phyloP scores from a whole-genome alignment of 2,888 invertebrate genomes.

The Noctuana brunneofusca region DNA sequence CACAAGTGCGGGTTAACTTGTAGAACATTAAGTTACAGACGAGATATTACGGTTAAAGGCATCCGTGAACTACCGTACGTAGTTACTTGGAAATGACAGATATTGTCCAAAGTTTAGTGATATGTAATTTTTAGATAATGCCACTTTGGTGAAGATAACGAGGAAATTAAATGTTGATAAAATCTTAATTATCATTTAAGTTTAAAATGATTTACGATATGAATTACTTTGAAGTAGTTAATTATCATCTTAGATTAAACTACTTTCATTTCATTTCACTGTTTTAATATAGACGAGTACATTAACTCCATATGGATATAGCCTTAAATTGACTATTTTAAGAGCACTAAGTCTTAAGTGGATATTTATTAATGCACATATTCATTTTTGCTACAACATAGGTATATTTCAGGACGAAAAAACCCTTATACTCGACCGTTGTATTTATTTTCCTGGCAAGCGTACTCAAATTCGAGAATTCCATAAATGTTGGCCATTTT shows the following conservation, averaged over 20 bases:
- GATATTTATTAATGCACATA: neutral
- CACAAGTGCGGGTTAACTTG: neutral
- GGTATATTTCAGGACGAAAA: conserved; percentile 6
- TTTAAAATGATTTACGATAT: no score
- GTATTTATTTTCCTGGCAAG: conserved; percentile 39
- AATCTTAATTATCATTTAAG: no score
- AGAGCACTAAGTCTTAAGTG: no score
- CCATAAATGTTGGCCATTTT: conserved; percentile 61
- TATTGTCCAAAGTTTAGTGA: neutral
- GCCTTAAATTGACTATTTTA: no score
- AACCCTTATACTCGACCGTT: conserved; percentile 20
- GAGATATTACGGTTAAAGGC: conserved; percentile 7
- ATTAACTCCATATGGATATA: no score
- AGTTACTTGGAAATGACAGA: neutral
- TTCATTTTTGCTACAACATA: conserved; percentile 1
- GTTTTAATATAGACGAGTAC: no score
- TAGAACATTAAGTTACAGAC: conserved; percentile 3
- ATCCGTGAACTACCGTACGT: neutral
- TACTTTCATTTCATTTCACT: no score
- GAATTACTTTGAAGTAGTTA: no score
- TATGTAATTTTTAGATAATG: no score
- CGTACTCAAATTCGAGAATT: conserved; percentile 49
- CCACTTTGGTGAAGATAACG: no score
- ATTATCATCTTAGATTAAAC: no score
- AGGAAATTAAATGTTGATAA: no score